Evolutionary conservation across 1,140 invertebrate genomes (phyloP).

Genomic region (Pseudomyrmex sp.): DNA sequence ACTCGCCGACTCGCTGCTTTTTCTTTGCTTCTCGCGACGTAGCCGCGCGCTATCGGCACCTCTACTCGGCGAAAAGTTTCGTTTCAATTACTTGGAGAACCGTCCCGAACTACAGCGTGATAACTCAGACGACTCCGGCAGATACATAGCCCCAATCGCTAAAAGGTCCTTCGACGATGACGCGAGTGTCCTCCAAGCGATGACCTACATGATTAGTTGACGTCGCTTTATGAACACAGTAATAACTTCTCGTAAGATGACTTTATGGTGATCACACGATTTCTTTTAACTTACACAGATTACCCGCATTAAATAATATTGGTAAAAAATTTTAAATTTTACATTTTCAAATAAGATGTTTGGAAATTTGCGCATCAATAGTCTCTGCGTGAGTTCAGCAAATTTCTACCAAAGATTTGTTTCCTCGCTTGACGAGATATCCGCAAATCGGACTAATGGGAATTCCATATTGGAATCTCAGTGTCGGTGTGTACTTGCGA

Average conservation of each 20-base stretch:
- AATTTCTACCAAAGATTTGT: neutral
- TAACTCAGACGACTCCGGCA: slow-evolving; percentile 67
- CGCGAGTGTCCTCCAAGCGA: slow-evolving; percentile 10
- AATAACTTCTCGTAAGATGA: slow-evolving; percentile 7
- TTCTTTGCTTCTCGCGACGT: slow-evolving; percentile 1
- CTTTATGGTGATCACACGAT: neutral
- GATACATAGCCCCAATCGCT: slow-evolving; percentile 74
- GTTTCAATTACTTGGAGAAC: slow-evolving; percentile 69
- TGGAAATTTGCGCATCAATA: neutral
- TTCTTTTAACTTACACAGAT: neutral
- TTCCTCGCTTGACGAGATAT: neutral
- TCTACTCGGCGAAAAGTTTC: slow-evolving; percentile 65
- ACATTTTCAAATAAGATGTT: too few species aligned
- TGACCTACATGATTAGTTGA: slow-evolving; percentile 24
- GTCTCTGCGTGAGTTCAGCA: too few species aligned
- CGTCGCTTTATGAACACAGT: slow-evolving; percentile 34
- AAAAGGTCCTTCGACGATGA: slow-evolving; percentile 66
- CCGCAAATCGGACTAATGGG: neutral
- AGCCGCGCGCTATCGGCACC: slow-evolving; percentile 40
- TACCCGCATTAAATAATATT: too few species aligned
- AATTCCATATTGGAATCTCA: slow-evolving; percentile 78
- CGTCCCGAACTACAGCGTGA: slow-evolving; percentile 62
- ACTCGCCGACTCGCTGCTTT: slow-evolving; percentile 45
- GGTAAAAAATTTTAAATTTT: too few species aligned
- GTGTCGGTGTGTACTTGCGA: slow-evolving; percentile 62